Evolutionary conservation across 2,797 vertebrate genomes (phyloP), one percentile per base, ranked within the genome.

Genomic region (Premnoplex brunnescens): DNA sequence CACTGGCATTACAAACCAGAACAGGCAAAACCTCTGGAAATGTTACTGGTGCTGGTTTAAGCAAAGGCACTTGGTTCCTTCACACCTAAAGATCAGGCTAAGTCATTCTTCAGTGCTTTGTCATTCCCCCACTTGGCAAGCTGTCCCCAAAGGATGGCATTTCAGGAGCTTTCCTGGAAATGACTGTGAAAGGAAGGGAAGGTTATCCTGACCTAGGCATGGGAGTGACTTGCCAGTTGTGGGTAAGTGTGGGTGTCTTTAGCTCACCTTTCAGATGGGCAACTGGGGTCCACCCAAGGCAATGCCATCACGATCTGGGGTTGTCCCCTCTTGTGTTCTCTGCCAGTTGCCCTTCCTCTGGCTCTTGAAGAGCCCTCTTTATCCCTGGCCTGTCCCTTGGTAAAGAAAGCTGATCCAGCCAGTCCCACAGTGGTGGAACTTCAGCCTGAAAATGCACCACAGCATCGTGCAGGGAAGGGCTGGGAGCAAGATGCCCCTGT

Each of bases 101-200:
- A 85, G 41, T 59, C 62, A 54, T 93, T 88, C 52, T 39, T n/a
- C 5, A 46, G 32, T 56, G 66, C 51, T 84, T 56, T 85, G n/a
- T 58, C 48, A 7, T 62, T 51, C 23, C 36, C 48, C n/a, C 41
- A 76, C 0, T 32, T 64, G 71, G 64, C 78, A 76, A 51, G 27
- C 51, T 77, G 81, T 76, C 27, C 59, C 44, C 48, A 46, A 34
- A 75, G 34, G 20, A 23, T 52, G 34, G 27, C 30, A 55, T 83
- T 94, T 44, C 59, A 46, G 34, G 12, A 49, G 41, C 89, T 91
- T 92, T 83, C n/a, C 51, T 81, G 81, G 62, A 85, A 82, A 67
- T 41, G 63, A 59, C 48, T 49, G 3, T 43, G 52, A 52, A 60
- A 52, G 60, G 39, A 71, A 91, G 81, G 60, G 12, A 8, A 82